A percentile compares a stretch with the other conserved stretches of the same genome.
Conservation (phyloP, 2,888 invertebrate species). For the Stratiomys singularior region DNA sequence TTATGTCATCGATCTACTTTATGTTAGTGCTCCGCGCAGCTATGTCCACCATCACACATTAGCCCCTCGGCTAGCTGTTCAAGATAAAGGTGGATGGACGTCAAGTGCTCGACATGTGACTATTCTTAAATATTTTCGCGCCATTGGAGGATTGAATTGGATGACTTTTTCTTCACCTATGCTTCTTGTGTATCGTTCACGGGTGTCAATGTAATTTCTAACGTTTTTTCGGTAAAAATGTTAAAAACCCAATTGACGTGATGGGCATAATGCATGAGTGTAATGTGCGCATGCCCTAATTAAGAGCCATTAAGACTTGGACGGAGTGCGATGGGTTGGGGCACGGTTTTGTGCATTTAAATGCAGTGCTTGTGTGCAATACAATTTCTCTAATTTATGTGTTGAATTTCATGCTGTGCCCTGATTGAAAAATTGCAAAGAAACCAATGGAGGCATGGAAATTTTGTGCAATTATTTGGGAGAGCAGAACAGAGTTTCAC, state of each 20-base stretch:
- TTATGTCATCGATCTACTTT: constrained; percentile 51
- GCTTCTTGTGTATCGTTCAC: background rate
- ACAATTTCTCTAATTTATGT: constrained; percentile 39
- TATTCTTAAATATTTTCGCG: constrained; percentile 34
- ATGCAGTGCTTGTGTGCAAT: constrained; percentile 23
- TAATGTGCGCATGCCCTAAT: constrained; percentile 45
- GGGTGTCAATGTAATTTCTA: constrained; percentile 36
- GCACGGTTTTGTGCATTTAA: constrained; percentile 27
- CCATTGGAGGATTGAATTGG: background rate
- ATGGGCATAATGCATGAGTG: constrained; percentile 34
- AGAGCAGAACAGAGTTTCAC: no score
- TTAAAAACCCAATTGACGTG: constrained; percentile 50
- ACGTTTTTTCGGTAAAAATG: constrained; percentile 49
- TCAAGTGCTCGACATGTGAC: background rate
- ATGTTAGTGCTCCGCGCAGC: constrained; percentile 18
- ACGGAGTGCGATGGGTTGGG: background rate
- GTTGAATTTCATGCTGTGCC: constrained; percentile 19
- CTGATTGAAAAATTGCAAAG: constrained; percentile 9
- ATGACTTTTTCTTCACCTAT: constrained; percentile 36
- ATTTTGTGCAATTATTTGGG: no score
- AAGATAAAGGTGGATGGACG: constrained; percentile 5
- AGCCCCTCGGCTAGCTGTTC: background rate
- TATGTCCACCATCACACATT: background rate
- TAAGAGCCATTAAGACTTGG: constrained; percentile 33
- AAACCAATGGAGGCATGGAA: background rate